Evolutionary conservation across 2,888 invertebrate genomes (phyloP).

Genomic region (Lepeophtheirus nordmannii): DNA sequence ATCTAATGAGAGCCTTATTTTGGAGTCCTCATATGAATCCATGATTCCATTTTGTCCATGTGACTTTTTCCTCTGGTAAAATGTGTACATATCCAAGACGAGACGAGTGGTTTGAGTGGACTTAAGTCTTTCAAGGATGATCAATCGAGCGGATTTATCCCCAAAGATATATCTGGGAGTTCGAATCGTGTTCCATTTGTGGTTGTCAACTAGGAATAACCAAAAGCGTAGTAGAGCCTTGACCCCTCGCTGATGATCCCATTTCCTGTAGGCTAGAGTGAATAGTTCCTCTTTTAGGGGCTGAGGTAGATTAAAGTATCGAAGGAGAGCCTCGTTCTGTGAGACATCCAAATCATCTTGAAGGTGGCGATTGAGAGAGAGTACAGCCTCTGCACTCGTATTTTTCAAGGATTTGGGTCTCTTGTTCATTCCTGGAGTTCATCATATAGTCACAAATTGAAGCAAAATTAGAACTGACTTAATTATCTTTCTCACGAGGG

Average conservation of each 20-base stretch:
- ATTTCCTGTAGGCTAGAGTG: background rate
- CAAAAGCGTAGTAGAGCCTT: background rate
- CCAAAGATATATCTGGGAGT: background rate
- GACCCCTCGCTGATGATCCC: slow-evolving; percentile 1
- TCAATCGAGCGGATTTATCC: background rate
- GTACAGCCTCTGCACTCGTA: background rate
- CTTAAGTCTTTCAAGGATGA: background rate
- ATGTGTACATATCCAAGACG: background rate
- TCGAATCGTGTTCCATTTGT: background rate
- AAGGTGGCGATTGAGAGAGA: background rate
- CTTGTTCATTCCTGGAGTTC: slow-evolving; percentile 5
- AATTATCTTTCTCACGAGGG: no score
- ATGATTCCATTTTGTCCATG: background rate
- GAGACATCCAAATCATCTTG: background rate
- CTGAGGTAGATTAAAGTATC: background rate
- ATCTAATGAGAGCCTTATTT: background rate
- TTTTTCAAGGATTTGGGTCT: background rate
- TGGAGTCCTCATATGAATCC: background rate
- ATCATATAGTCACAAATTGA: background rate
- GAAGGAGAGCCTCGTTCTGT: background rate
- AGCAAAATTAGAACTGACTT: no score
- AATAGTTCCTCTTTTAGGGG: background rate
- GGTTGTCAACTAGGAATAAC: background rate
- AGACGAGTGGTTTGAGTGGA: background rate
- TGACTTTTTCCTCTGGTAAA: slow-evolving; percentile 1